Evolutionary conservation across 2,888 invertebrate species (phyloP), one percentile per base, ranked within the genome.

Genomic region (Xanthia togata): DNA sequence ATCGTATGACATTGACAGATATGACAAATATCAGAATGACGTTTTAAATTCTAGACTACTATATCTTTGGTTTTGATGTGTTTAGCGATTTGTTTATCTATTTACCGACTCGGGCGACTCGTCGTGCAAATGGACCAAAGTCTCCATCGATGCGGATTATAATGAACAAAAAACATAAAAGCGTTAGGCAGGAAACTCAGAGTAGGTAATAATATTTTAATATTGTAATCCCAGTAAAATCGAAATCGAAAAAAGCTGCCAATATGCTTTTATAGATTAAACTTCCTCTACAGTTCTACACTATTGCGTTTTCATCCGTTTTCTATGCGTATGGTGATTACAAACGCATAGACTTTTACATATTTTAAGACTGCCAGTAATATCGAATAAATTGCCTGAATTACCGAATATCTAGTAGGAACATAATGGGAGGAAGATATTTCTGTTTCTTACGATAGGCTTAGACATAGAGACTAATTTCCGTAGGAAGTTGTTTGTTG

Each of bases 221-320:
- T 31, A 31, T 26, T 12, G 50, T 44, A 62, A 59, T 63, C 31
- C 2, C 5, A 67, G 47, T 31, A 41, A 76, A 73, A 60, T 70
- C 17, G 1, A n/a, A 53, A 68, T 67, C 62, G 83, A 84, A 79
- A 80, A 76, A 82, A 76, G 55, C 60, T 41, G 9, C 5, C 70
- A 81, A 84, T 83, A 83, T 79, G 81, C 85, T 80, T 57, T 74
- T 60, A 70, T 20, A 82, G 85, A 85, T 85, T 78, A 82, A 78
- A 85, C 85, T 85, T 88, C 87, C 83, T 79, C 4, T 35, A 23
- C 44, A 62, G 64, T 78, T 79, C 6, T 35, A 23, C 44, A 55
- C 65, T 76, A 84, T 88, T 82, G 72, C 82, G 70, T 53, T 38
- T 75, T 59, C 71, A 78, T 84, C 81, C 83, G 82, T 84, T 79